A percentile compares a stretch with the other conserved stretches of the same genome.
phyloP scores from a whole-genome alignment of 92 coral and sea anemone genomes.

The Anthopleura xanthogrammica region DNA sequence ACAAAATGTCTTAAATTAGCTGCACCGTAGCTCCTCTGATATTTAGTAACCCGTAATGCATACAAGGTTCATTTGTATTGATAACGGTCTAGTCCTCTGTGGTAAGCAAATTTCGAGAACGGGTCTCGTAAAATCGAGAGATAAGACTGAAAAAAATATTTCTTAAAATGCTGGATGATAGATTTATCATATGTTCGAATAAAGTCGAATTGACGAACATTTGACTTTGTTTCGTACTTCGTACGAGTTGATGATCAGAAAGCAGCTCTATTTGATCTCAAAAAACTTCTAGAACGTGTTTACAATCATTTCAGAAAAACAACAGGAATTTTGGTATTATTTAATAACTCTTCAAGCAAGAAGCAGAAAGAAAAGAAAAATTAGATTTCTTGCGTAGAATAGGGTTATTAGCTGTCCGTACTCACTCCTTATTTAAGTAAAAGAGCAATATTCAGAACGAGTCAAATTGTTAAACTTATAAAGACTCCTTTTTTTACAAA shows the following conservation, averaged over 20 bases:
- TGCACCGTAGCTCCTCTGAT: not conserved
- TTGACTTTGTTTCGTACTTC: not conserved
- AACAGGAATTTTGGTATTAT: not conserved
- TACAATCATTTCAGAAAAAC: not conserved
- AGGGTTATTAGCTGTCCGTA: not conserved
- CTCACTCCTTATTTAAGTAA: not conserved
- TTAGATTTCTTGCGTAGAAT: not conserved
- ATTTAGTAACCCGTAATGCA: not conserved
- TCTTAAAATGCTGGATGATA: not conserved
- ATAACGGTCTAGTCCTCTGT: not conserved
- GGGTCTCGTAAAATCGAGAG: not conserved
- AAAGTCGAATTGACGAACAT: not conserved
- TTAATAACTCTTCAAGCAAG: not conserved
- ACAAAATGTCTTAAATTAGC: slow-evolving; percentile 7
- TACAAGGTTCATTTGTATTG: not conserved
- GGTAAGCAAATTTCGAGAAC: not conserved
- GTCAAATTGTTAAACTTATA: not conserved
- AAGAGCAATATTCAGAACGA: not conserved
- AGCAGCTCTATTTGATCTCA: not conserved
- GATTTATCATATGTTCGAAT: not conserved
- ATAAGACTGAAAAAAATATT: not conserved
- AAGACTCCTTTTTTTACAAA: not conserved
- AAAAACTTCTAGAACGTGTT: not conserved
- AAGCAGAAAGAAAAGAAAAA: not conserved
- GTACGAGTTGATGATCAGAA: not conserved